Percentiles rank a stretch among this genome's conserved stretches.
Conservation (phyloP, 2,888 invertebrate species). For the Rhamphomyia laevipes region DNA sequence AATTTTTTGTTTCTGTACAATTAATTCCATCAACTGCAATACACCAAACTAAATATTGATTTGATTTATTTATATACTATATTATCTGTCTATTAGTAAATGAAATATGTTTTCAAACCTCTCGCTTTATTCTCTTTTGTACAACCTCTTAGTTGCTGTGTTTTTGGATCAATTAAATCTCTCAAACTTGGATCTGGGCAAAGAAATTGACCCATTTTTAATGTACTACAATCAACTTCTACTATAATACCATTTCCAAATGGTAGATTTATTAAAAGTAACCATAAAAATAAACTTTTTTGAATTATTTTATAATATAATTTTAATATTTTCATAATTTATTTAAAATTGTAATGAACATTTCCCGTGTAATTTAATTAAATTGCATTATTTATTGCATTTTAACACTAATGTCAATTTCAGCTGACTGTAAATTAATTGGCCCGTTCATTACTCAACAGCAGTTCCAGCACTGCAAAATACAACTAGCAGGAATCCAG, state of each 20-base stretch:
- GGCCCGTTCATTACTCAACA: no score
- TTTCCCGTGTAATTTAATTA: no score
- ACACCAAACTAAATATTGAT: constrained; percentile 58
- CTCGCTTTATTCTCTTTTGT: constrained; percentile 65
- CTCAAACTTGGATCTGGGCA: constrained; percentile 66
- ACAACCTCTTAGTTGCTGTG: constrained; percentile 79
- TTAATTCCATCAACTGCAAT: constrained; percentile 70
- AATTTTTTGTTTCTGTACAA: constrained; percentile 68
- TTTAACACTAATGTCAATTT: no score
- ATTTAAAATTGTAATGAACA: no score
- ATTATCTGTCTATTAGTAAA: neutral
- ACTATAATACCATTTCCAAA: neutral
- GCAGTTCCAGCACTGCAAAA: no score
- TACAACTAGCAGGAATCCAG: no score
- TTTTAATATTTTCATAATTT: no score
- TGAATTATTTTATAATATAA: no score
- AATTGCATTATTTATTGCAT: no score
- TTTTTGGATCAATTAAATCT: constrained; percentile 69
- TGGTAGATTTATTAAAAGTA: no score
- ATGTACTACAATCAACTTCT: constrained; percentile 54
- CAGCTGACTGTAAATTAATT: no score
- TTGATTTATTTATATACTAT: constrained; percentile 1
- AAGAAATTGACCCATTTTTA: constrained; percentile 68
- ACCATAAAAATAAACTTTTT: no score
- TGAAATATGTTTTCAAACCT: constrained; percentile 40